Percentiles rank a stretch among this genome's conserved stretches.
These are phyloP conservation scores for Drosophila austrosaltans DNA, from an alignment of 2,888 invertebrate species.

Conservation along the genomic window DNA sequence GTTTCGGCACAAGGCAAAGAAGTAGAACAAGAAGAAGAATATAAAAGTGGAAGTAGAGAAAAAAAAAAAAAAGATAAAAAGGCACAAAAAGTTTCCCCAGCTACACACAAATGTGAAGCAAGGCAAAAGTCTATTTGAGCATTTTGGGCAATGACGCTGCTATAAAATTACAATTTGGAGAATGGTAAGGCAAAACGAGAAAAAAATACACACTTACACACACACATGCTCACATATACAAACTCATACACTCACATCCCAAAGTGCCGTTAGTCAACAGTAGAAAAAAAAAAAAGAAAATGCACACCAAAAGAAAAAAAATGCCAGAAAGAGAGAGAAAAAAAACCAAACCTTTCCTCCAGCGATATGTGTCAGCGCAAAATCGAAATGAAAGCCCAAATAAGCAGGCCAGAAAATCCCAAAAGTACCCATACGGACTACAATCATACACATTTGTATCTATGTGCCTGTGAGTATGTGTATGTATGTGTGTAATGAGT, in stretches of 20 bases:
- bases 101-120: constrained; percentile 32
- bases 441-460: not conserved
- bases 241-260: constrained; percentile 26
- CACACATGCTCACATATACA: constrained; percentile 46
- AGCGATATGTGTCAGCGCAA: constrained; percentile 74
- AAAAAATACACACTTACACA: not conserved
- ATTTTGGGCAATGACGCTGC: constrained; percentile 78
- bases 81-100: constrained; percentile 35
- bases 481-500: constrained; percentile 52
- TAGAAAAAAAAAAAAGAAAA: constrained; percentile 16
- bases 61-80: not conserved
- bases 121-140: constrained; percentile 69
- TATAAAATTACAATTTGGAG: constrained; percentile 77
- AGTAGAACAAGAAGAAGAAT: constrained; percentile 14
- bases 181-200: constrained; percentile 66
- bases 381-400: constrained; percentile 67
- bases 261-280: constrained; percentile 57
- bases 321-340: not conserved
- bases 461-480: not conserved
- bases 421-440: constrained; percentile 1
- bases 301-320: constrained; percentile 10
- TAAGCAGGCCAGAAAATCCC: constrained; percentile 47
- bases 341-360: constrained; percentile 41
- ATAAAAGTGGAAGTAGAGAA: not conserved
- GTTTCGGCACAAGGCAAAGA: constrained; percentile 43